A percentile compares a stretch with the other conserved stretches of the same genome.
These are phyloP conservation scores for Eupithecia tripunctaria DNA, from an alignment of 2,888 invertebrate species.

Conservation along the genomic window DNA sequence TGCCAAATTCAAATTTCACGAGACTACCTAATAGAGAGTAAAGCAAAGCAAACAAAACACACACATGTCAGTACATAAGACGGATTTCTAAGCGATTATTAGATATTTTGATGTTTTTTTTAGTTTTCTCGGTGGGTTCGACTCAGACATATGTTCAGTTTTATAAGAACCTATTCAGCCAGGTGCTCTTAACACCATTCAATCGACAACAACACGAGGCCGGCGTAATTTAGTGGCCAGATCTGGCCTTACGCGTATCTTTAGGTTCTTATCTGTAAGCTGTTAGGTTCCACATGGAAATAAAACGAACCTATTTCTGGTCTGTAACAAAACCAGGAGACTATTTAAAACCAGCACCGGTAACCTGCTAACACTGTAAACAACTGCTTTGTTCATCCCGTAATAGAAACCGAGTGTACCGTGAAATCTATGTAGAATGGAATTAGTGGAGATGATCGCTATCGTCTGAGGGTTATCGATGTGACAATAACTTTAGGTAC, in stretches of 20 bases:
- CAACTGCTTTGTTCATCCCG: constrained; percentile 18
- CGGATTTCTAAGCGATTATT: not conserved
- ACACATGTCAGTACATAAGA: not conserved
- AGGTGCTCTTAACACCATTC: not conserved
- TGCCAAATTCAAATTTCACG: not conserved
- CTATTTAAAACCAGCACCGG: not conserved
- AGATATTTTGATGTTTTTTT: no score
- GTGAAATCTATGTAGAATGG: constrained; percentile 58
- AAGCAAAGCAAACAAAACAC: not conserved
- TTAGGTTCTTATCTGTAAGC: not conserved
- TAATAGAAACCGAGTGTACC: constrained; percentile 63
- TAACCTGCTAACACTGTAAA: constrained; percentile 17
- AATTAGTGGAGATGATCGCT: constrained; percentile 49
- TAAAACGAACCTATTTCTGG: not conserved
- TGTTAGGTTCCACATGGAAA: not conserved
- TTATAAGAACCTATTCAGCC: not conserved
- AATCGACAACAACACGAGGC: not conserved
- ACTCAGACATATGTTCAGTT: not conserved
- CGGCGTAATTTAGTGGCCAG: not conserved
- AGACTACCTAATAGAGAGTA: no score
- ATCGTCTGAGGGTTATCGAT: constrained; percentile 45
- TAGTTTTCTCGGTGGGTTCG: not conserved
- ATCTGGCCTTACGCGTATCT: not conserved
- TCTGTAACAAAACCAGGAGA: not conserved
- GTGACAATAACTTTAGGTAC: constrained; percentile 44